Base-by-base conservation (phyloP, 1,140 invertebrate genomes). In the Meteorus sp. region DNA sequence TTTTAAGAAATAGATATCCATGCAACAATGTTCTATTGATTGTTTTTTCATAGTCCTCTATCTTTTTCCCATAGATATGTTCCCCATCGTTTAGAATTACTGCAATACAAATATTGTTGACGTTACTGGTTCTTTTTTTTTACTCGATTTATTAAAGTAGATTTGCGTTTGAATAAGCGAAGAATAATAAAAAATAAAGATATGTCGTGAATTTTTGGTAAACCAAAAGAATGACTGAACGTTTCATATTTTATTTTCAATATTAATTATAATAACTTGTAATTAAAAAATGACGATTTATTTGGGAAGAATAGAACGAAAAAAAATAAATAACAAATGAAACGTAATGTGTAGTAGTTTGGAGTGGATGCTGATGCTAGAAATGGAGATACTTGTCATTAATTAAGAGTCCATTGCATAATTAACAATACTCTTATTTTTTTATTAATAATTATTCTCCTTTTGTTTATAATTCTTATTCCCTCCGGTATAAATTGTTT, bases 371-470 rank as follows among this genome's bases (percentile, higher is more conserved):
- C 55, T 58, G 56, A 62, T 58, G 50, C 43, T 29, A 54, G 25
- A 47, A 45, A 22, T 55, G 51, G 69, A 60, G 66, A 65, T 64
- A 73, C 68, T 75, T 70, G 68, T 76, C 73, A 68, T 70, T 73
- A 71, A 74, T 75, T 76, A 69, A 76, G 68, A 44, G 43, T 43
- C 31, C 48, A 51, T 35, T 51, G 48, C 65, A 69, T 69, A 58
- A 67, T 50, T 52, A 41, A 51, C 29, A 35, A 56, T 63, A 56
- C 54, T 17, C 48, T 56, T 39, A 43, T 41, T 56, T 48, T 68
- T 35, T 44, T 59, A 52, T 63, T 53, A 51, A 33, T 25, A 2
- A 50, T 63, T 60, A 50, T 64, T 61, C 63, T 57, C 67, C 64
- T 67, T 53, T 64, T 63, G 53, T 59, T 60, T 66, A 47, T 57